Conservation (phyloP, 1,140 invertebrate genomes). For the Scaptodrosophila lebanonensis region DNA sequence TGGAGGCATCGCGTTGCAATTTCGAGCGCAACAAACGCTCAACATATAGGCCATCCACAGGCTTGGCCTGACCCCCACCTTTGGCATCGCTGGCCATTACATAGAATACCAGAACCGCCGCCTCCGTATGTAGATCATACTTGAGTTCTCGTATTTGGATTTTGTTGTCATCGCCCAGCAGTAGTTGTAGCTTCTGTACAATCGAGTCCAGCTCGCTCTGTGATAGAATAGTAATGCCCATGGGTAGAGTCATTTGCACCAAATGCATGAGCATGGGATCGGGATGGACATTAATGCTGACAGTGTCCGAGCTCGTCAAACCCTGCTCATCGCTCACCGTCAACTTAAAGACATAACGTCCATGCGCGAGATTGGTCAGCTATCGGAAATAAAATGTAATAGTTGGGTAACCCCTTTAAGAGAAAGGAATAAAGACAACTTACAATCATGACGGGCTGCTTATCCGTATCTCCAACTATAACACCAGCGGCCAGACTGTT, state of each 20-base stretch:
- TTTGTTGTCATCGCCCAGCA: constrained; percentile 85
- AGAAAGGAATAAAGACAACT: constrained; percentile 16
- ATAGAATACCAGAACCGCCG: constrained; percentile 82
- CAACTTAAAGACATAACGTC: constrained; percentile 91
- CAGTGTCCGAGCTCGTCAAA: constrained; percentile 86
- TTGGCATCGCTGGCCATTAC: constrained; percentile 77
- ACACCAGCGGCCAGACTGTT: constrained; percentile 90
- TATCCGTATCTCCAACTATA: constrained; percentile 85
- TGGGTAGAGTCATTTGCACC: constrained; percentile 88
- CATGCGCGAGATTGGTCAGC: constrained; percentile 89
- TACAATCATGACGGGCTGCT: constrained; percentile 87
- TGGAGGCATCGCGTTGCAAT: constrained; percentile 83
- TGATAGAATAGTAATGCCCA: constrained; percentile 80
- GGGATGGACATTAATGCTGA: constrained; percentile 90
- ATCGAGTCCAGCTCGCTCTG: constrained; percentile 78
- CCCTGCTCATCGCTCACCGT: constrained; percentile 94
- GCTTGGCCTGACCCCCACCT: constrained; percentile 70
- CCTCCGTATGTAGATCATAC: constrained; percentile 81
- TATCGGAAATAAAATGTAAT: constrained; percentile 55
- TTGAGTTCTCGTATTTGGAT: constrained; percentile 82
- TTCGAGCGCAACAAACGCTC: constrained; percentile 83
- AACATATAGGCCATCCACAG: constrained; percentile 80
- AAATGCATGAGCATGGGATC: constrained; percentile 86
- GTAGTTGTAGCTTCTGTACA: constrained; percentile 78
- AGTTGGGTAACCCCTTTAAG: neutral